phyloP scores from a whole-genome alignment of 2,113 vertebrate species.

The Scytalopus superciliaris region DNA sequence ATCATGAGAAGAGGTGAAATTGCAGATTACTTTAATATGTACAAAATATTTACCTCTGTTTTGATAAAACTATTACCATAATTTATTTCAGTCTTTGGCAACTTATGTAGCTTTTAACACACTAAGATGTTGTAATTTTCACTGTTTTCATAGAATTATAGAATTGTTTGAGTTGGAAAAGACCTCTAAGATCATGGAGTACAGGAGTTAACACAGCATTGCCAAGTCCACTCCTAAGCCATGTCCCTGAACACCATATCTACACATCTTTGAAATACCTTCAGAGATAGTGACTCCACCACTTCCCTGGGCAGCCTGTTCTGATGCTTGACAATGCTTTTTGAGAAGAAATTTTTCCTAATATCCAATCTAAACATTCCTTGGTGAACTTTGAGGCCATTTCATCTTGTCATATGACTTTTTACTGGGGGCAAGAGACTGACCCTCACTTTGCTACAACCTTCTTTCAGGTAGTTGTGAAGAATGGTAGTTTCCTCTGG shows the following conservation, averaged over 20 bases:
- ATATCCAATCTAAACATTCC: background rate
- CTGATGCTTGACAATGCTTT: background rate
- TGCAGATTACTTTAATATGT: background rate
- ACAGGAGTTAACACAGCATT: background rate
- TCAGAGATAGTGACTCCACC: background rate
- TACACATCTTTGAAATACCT: background rate
- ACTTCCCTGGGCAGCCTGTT: background rate
- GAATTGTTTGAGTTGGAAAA: background rate
- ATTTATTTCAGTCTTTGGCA: background rate
- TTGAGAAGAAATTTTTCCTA: background rate
- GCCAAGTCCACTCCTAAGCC: background rate
- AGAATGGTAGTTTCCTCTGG: background rate
- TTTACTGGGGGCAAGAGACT: background rate
- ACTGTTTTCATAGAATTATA: background rate
- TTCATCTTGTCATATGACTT: background rate
- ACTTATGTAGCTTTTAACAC: background rate
- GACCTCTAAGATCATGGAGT: background rate
- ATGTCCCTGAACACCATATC: background rate
- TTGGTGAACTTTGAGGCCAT: background rate
- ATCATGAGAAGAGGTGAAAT: background rate
- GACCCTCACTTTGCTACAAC: background rate
- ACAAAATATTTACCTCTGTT: background rate
- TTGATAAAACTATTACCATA: background rate
- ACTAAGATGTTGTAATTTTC: background rate
- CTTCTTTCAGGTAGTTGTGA: background rate